These are phyloP conservation scores for Chaitophorus viminalis DNA, from an alignment of 2,888 invertebrate genomes.

Conservation along the genomic window DNA sequence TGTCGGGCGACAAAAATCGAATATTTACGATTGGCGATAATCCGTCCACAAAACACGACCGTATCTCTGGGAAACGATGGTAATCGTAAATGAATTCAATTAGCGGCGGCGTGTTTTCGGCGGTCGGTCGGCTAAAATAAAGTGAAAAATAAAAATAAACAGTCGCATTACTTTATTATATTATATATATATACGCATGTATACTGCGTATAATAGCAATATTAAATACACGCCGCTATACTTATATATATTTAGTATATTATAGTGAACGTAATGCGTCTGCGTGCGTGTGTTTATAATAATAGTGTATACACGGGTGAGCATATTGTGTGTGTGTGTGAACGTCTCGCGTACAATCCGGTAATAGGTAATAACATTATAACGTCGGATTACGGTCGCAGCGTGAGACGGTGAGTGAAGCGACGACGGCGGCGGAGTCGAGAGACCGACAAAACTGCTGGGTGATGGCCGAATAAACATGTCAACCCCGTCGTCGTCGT, in stretches of 20 bases:
- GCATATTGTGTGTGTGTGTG: too few species aligned
- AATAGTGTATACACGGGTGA: not conserved
- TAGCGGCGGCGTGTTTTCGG: conserved; percentile 44
- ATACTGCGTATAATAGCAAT: too few species aligned
- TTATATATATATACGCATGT: too few species aligned
- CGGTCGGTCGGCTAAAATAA: conserved; percentile 22
- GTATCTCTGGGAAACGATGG: conserved; percentile 24
- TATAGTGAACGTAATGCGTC: not conserved
- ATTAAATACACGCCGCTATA: too few species aligned
- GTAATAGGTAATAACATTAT: conserved; percentile 25
- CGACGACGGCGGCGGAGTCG: conserved; percentile 4
- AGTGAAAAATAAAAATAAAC: not conserved
- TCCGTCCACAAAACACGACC: conserved; percentile 54
- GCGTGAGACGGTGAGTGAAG: conserved; percentile 36
- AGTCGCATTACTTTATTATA: too few species aligned
- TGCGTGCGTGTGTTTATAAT: not conserved
- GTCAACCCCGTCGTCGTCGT: conserved; percentile 45
- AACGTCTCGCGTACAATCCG: not conserved
- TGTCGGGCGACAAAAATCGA: conserved; percentile 50
- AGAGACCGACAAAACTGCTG: conserved; percentile 36
- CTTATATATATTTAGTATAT: not conserved
- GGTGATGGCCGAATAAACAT: conserved; percentile 58
- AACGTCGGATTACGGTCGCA: conserved; percentile 57
- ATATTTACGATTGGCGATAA: conserved; percentile 56
- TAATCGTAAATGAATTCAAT: conserved; percentile 45